Conservation (phyloP, 1,140 invertebrate species). For the Hyposmocoma kahamanoa region DNA sequence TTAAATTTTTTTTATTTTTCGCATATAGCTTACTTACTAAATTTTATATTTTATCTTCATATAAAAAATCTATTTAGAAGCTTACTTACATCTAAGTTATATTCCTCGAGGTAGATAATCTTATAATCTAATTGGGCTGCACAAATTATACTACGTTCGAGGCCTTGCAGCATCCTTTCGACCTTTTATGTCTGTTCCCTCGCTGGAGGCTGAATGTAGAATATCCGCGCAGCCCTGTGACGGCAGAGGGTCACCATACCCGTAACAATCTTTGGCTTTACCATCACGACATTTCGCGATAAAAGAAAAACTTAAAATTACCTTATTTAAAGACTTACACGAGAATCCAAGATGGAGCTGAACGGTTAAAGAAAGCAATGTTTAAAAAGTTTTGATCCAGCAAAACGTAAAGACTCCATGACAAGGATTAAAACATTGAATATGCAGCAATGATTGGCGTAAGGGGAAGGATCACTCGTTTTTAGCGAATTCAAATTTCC, state of each 20-base stretch:
- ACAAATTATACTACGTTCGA: conserved; percentile 17
- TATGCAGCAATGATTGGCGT: not conserved
- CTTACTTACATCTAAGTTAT: conserved; percentile 61
- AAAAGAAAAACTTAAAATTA: conserved; percentile 1
- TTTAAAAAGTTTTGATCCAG: conserved; percentile 43
- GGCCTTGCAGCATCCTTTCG: not conserved
- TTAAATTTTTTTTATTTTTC: conserved; percentile 59
- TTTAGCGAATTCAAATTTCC: no score
- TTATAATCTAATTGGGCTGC: conserved; percentile 55
- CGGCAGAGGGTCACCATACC: conserved; percentile 74
- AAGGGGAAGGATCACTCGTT: not conserved
- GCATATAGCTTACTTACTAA: conserved; percentile 47
- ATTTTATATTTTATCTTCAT: conserved; percentile 58
- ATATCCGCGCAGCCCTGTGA: conserved; percentile 51
- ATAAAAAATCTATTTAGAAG: conserved; percentile 71
- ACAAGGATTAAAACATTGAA: conserved; percentile 10
- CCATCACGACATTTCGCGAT: conserved; percentile 71
- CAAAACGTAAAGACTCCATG: conserved; percentile 16
- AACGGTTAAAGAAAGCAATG: conserved; percentile 3
- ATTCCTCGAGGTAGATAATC: conserved; percentile 73
- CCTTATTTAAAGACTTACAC: conserved; percentile 38
- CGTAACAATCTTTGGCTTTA: conserved; percentile 75
- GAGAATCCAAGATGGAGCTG: not conserved
- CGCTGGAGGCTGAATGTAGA: conserved; percentile 15
- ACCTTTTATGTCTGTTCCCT: not conserved